Evolutionary conservation across 2,888 invertebrate species (phyloP), one percentile per base, ranked within the genome.

Genomic region (Periphyllus acericola): DNA sequence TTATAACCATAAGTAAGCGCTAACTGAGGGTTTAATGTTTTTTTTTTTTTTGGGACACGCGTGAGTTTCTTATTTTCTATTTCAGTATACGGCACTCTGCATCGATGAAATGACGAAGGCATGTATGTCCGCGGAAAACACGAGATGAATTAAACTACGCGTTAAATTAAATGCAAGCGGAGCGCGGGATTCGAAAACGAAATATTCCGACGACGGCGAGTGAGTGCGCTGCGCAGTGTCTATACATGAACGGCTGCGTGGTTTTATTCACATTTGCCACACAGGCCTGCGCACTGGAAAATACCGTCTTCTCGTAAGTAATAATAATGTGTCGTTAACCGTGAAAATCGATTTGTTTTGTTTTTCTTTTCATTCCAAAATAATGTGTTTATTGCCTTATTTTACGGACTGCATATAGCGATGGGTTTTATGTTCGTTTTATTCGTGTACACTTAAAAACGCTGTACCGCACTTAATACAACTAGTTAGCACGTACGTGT

Each of bases 251-350:
- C 71, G 32, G n/a, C n/a, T 29, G 32, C n/a, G 72, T n/a, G n/a
- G n/a, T 81, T 80, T 80, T 80, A 80, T 60, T 55, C 17, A 2
- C 21, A 40, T 68, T 68, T 81, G n/a, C n/a, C 68, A 46, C n/a
- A n/a, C 25, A 40, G 21, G 60, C 46, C 21, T n/a, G 66, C 9
- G 11, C 40, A 80, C 8, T n/a, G 0, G 25, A n/a, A 68, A 66
- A 81, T 81, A 81, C 36, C 32, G 36, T 76, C 76, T 29, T 76
- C 55, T 79, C 25, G 78, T 14, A 21, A 14, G 4, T 29, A 1
- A 9, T 46, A 46, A 46, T 46, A 46, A 46, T 8, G 68, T 29
- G 46, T 11, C 75, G 25, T 75, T 40, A 40, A 75, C 36, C 75
- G 40, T 36, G 21, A 75, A 75, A 75, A 75, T 36, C 36, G 75